Conservation (phyloP, 2,888 invertebrate species). For the Sabellastarte sp. region DNA sequence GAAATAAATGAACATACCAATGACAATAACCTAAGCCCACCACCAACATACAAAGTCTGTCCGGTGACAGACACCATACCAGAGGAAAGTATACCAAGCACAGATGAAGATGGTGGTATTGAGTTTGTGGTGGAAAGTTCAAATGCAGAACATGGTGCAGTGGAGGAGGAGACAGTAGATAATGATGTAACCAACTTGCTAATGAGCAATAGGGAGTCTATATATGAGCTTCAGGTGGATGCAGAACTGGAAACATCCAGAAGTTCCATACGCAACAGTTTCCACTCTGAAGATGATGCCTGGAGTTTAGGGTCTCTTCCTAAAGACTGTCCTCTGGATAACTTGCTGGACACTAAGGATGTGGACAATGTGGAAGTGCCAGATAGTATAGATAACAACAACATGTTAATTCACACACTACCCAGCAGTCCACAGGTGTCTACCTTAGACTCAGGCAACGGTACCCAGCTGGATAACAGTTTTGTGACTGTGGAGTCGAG, state of each 20-base stretch:
- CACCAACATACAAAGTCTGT: no score
- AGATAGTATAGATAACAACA: background rate
- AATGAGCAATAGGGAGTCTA: constrained; percentile 39
- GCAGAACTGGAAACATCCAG: constrained; percentile 41
- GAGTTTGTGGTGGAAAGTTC: no score
- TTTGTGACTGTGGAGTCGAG: background rate
- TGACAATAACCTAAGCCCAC: no score
- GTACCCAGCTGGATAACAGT: background rate
- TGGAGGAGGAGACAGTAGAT: no score
- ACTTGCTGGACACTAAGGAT: background rate
- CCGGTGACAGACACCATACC: no score
- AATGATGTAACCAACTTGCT: constrained; percentile 2
- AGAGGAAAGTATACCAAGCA: no score
- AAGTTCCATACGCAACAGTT: background rate
- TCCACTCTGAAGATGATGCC: constrained; percentile 1
- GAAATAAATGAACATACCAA: no score
- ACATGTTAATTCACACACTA: no score
- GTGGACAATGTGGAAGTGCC: background rate
- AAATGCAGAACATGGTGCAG: no score
- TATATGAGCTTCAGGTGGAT: constrained; percentile 55
- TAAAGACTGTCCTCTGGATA: background rate
- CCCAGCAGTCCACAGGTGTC: no score
- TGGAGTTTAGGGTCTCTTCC: constrained; percentile 11
- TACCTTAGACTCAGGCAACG: background rate
- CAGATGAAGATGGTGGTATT: no score